Evolutionary conservation across 2,113 vertebrate genomes (phyloP), one percentile per base, ranked within the genome.

Genomic region (Columba janthina): DNA sequence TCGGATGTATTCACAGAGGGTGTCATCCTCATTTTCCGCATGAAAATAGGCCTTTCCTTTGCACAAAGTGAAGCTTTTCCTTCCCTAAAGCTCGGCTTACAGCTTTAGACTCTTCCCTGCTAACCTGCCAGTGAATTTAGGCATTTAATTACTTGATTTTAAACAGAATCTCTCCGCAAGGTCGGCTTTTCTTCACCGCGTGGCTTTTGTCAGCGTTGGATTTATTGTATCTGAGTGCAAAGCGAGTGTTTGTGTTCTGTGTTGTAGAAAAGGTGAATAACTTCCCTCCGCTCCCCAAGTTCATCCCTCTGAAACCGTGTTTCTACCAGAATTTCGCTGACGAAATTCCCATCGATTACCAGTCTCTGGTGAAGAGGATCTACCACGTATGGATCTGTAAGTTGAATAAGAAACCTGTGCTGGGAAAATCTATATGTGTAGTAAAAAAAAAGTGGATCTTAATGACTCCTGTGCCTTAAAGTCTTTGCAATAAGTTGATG

Each of bases 311-410:
- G 91, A 99, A 99, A 80, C 99, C 99, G 1, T 99, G 99, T 84
- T 99, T 99, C 98, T 99, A 99, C 97, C 99, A 99, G 89, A 98
- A 99, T 42, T 98, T 99, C 25, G 98, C 98, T 0, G 99, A 99
- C 9, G 99, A 99, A 85, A 99, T 99, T 15, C 99, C 99, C 38
- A 96, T 97, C 0, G 98, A 98, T 18, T 97, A 99, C 84, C 98
- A 98, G 86, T 97, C 96, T n/a, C 93, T 99, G 93, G 98, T 99
- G 94, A 98, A 97, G 90, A 98, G 98, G 92, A 98, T 99, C 91
- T 99, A 99, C 97, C 98, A 94, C 2, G 98, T 99, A 26, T 99
- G 99, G 99, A 98, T 99, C 88, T 98, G 99, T 99, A 97, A 98
- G 99, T 98, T 75, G 38, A 70, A 21, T 22, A 38, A 80, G 42